A percentile compares a stretch with the other conserved stretches of the same genome.
These are phyloP conservation scores for Thamnaconus septentrionalis DNA, from an alignment of 2,113 vertebrate species.

Conservation along the genomic window DNA sequence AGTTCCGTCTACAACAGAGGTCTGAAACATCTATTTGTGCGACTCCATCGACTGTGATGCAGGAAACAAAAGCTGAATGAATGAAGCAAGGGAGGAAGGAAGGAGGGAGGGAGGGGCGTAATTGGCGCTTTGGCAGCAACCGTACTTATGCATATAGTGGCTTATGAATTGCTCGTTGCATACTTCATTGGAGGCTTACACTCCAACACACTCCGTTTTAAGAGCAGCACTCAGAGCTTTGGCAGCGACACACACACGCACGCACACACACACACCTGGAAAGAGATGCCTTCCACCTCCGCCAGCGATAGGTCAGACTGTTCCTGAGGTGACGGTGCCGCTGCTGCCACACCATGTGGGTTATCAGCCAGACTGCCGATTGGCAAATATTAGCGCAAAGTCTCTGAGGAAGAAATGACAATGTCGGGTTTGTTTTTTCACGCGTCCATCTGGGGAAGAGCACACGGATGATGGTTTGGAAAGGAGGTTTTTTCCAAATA, in stretches of 20 bases:
- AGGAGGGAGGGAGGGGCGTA: conserved; percentile 31
- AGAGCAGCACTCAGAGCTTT: conserved; percentile 18
- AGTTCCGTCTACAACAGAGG: conserved; percentile 4
- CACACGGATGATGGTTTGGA: no score
- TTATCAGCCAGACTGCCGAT: background rate
- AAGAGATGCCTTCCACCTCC: background rate
- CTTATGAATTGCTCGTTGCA: conserved; percentile 14
- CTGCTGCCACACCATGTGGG: background rate
- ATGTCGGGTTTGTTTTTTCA: no score
- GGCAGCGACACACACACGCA: background rate
- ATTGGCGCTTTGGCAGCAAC: conserved; percentile 34
- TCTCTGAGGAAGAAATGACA: no score
- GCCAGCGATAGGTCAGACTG: background rate
- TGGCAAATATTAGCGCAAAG: background rate
- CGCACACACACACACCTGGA: background rate
- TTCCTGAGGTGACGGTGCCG: background rate
- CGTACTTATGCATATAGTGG: conserved; percentile 13
- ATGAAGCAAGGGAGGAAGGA: conserved; percentile 40
- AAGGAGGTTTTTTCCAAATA: no score
- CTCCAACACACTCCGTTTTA: conserved; percentile 33
- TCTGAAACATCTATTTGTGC: conserved; percentile 36
- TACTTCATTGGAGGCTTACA: background rate
- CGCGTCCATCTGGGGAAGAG: no score
- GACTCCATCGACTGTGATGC: no score
- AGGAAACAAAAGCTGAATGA: background rate